A percentile compares a stretch with the other conserved stretches of the same genome.
Evolutionary conservation across 2,888 invertebrate genomes (phyloP).

Genomic region (Campaea margaritaria): DNA sequence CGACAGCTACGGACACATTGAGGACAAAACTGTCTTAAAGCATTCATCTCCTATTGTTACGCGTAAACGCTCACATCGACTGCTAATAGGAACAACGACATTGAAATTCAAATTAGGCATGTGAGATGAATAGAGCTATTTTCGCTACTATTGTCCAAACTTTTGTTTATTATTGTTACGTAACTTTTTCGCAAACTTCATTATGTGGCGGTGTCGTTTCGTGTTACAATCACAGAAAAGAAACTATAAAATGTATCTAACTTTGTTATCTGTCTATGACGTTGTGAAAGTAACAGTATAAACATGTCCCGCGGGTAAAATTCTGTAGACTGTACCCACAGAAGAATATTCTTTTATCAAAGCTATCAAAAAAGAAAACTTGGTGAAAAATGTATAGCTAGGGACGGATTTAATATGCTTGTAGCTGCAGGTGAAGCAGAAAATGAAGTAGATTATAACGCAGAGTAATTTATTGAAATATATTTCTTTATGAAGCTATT

Average conservation of each 20-base stretch:
- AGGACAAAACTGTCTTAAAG: slow-evolving; percentile 30
- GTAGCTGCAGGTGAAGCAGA: slow-evolving; percentile 43
- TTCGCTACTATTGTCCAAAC: not conserved
- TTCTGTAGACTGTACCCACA: slow-evolving; percentile 25
- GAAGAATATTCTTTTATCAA: slow-evolving; percentile 35
- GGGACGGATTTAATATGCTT: slow-evolving; percentile 41
- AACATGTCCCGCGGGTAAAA: slow-evolving; percentile 28
- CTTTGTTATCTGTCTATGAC: slow-evolving; percentile 29
- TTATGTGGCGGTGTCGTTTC: not conserved
- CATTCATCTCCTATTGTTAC: slow-evolving; percentile 42
- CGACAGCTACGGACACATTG: slow-evolving; percentile 31
- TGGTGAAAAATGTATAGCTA: slow-evolving; percentile 44
- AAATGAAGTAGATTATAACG: slow-evolving; percentile 36
- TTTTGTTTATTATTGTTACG: not conserved
- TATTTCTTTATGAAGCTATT: slow-evolving; percentile 13
- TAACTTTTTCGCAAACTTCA: slow-evolving; percentile 1
- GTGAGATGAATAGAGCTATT: slow-evolving; percentile 2
- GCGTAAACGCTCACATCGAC: slow-evolving; percentile 29
- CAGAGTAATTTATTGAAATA: slow-evolving; percentile 26
- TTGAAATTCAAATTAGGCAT: slow-evolving; percentile 26
- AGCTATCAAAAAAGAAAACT: slow-evolving; percentile 35
- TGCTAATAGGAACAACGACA: slow-evolving; percentile 31
- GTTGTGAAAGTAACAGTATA: slow-evolving; percentile 28
- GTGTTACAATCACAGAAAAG: slow-evolving; percentile 28
- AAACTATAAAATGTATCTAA: slow-evolving; percentile 26